Evolutionary conservation across 2,888 invertebrate species (phyloP).

Genomic region (Dynastes tityus): DNA sequence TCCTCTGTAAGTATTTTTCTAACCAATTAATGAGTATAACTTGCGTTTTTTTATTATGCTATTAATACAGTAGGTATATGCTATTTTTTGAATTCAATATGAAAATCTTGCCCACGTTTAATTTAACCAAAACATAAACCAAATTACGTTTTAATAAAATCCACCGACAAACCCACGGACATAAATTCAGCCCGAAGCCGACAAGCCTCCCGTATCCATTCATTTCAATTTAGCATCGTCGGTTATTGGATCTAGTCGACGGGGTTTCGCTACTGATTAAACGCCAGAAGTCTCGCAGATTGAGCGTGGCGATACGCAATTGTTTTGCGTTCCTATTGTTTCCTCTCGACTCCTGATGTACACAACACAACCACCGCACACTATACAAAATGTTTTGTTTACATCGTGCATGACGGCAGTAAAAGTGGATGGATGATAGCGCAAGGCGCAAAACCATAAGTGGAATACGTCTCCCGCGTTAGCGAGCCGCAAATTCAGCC

Average conservation of each 20-base stretch:
- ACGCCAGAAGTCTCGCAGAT: slow-evolving; percentile 52
- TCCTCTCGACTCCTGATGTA: slow-evolving; percentile 19
- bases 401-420: slow-evolving; percentile 7
- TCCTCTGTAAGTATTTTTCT: too few relatives aligned
- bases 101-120: neutral
- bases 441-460: slow-evolving; percentile 34
- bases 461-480: slow-evolving; percentile 20
- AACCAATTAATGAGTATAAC: too few relatives aligned
- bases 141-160: slow-evolving; percentile 51
- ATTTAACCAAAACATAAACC: slow-evolving; percentile 29
- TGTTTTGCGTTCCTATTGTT: slow-evolving; percentile 51
- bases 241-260: slow-evolving; percentile 49
- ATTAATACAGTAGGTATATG: too few relatives aligned
- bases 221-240: slow-evolving; percentile 50
- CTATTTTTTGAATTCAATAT: too few relatives aligned
- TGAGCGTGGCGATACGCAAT: slow-evolving; percentile 50
- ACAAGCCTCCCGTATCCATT: slow-evolving; percentile 42
- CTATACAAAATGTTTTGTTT: slow-evolving; percentile 37
- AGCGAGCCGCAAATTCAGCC: slow-evolving; percentile 22
- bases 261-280: slow-evolving; percentile 56
- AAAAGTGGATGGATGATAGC: slow-evolving; percentile 18
- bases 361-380: slow-evolving; percentile 6
- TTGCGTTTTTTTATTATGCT: too few relatives aligned
- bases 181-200: slow-evolving; percentile 41
- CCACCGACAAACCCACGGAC: slow-evolving; percentile 42